phyloP scores from a whole-genome alignment of 1,140 invertebrate species.

The Gryllus bimaculatus region DNA sequence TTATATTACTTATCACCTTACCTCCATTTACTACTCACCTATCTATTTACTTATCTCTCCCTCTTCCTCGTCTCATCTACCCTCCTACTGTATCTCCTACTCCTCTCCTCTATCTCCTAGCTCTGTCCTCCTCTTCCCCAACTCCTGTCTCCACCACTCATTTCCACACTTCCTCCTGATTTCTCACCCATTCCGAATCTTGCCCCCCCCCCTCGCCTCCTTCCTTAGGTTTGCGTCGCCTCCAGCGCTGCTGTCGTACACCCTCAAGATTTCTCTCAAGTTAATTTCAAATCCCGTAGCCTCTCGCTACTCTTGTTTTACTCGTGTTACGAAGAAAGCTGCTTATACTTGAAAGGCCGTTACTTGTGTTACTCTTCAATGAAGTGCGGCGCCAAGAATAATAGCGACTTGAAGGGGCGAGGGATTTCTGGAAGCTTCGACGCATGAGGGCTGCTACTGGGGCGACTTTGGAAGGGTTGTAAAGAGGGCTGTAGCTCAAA shows the following conservation, averaged over 20 bases:
- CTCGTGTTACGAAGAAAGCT: neutral
- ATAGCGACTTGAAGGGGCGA: neutral
- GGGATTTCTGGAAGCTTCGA: neutral
- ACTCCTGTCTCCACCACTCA: neutral
- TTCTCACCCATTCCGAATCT: neutral
- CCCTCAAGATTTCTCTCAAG: too few relatives aligned
- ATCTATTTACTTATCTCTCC: too few relatives aligned
- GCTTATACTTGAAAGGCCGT: neutral
- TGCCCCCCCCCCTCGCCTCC: neutral
- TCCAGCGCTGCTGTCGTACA: too few relatives aligned
- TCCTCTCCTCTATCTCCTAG: too few relatives aligned
- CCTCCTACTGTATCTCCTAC: too few relatives aligned
- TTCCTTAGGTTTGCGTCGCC: too few relatives aligned
- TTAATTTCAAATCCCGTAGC: neutral
- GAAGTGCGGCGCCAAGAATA: neutral
- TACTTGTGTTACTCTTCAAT: neutral
- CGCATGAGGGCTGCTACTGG: neutral
- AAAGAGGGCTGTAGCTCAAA: neutral
- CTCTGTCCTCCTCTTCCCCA: neutral
- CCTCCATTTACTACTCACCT: too few relatives aligned
- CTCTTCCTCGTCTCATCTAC: too few relatives aligned
- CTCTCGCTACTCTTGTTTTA: neutral
- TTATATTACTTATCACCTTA: too few relatives aligned
- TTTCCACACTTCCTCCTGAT: neutral
- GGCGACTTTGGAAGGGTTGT: neutral